phyloP scores from a whole-genome alignment of 2,113 vertebrate species.

The Raja brachyura region DNA sequence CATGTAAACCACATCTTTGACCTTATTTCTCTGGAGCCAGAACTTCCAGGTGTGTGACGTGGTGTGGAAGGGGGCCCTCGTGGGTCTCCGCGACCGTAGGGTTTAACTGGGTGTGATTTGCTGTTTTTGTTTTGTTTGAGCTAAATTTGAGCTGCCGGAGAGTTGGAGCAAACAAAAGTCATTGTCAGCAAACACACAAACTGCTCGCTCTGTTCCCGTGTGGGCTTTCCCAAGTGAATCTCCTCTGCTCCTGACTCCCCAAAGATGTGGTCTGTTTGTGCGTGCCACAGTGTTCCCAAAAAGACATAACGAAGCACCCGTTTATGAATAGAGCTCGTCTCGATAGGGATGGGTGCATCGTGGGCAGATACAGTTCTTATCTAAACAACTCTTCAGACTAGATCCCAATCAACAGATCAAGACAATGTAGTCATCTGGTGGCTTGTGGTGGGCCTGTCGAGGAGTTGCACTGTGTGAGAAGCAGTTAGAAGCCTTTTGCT shows the following conservation, averaged over 20 bases:
- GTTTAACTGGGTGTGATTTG: not conserved
- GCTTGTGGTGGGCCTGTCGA: not conserved
- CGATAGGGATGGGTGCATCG: not conserved
- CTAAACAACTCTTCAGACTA: not conserved
- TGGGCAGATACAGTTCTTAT: not conserved
- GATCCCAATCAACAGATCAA: not conserved
- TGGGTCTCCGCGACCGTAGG: not conserved
- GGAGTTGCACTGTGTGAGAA: not conserved
- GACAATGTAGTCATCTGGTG: not conserved
- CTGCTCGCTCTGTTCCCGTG: not conserved
- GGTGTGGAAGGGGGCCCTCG: not conserved
- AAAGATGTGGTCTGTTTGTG: not conserved
- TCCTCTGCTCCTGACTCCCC: not conserved
- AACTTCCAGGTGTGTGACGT: not conserved
- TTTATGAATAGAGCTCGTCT: not conserved
- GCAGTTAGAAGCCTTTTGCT: not conserved
- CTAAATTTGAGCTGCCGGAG: not conserved
- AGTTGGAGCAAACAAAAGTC: not conserved
- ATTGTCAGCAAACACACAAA: conserved; percentile 2
- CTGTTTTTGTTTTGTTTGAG: conserved; percentile 16
- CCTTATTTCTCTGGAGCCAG: not conserved
- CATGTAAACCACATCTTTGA: not conserved
- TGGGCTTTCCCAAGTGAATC: not conserved
- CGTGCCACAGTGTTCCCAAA: not conserved
- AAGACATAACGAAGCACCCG: not conserved